phyloP scores from a whole-genome alignment of 2,888 invertebrate species.

The Agrotis segetum region DNA sequence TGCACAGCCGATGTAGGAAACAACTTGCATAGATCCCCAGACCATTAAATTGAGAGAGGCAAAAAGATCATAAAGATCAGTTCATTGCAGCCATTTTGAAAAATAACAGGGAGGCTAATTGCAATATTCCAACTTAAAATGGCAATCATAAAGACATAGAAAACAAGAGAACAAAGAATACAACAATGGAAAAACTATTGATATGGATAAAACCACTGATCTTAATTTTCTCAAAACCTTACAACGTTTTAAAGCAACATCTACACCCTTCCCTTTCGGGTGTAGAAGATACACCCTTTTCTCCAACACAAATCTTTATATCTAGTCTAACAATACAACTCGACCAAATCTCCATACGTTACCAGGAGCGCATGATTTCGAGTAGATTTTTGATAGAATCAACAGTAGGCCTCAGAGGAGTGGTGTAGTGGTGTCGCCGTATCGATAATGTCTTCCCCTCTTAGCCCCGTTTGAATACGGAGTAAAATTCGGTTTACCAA shows the following conservation, averaged over 20 bases:
- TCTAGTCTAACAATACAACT: not conserved
- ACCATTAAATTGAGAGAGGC: too few relatives aligned
- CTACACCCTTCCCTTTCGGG: too few relatives aligned
- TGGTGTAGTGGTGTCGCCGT: slow-evolving; percentile 85
- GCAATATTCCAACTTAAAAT: not conserved
- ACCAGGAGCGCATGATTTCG: slow-evolving; percentile 68
- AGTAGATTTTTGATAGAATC: slow-evolving; percentile 90
- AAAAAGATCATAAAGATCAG: too few relatives aligned
- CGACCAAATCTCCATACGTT: slow-evolving; percentile 60
- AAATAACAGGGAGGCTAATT: not conserved
- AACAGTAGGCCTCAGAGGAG: slow-evolving; percentile 83
- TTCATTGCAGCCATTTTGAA: too few relatives aligned
- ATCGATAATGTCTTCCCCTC: slow-evolving; percentile 86
- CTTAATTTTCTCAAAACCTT: too few relatives aligned
- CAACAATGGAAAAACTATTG: too few relatives aligned
- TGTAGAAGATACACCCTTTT: too few relatives aligned
- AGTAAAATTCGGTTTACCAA: slow-evolving; percentile 87
- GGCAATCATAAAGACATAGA: not conserved
- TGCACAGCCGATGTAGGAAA: too few relatives aligned
- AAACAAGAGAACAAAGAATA: too few relatives aligned
- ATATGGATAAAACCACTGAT: too few relatives aligned
- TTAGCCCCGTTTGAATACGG: slow-evolving; percentile 83
- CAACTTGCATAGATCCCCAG: too few relatives aligned
- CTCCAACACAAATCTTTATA: not conserved
- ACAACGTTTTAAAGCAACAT: not conserved